These are phyloP conservation scores for Cyrtorhinus lividipennis DNA, from an alignment of 1,140 invertebrate species.

Conservation along the genomic window DNA sequence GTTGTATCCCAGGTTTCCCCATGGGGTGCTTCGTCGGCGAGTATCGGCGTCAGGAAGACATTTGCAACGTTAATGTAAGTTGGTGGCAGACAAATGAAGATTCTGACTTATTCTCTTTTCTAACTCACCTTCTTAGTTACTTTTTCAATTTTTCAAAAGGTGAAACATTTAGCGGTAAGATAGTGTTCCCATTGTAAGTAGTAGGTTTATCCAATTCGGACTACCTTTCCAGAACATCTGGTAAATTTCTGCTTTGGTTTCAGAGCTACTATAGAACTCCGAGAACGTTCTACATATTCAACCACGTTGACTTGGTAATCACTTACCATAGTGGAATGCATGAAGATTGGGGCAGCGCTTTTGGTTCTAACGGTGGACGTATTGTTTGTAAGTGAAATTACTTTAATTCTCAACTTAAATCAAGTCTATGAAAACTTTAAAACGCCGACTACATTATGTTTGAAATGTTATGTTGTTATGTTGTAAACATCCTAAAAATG, in stretches of 20 bases:
- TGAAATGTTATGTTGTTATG: no score
- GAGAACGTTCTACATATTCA: constrained; percentile 81
- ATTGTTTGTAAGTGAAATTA: constrained; percentile 53
- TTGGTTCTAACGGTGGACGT: constrained; percentile 65
- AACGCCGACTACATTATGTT: neutral
- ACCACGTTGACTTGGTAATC: constrained; percentile 88
- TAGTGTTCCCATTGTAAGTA: no score
- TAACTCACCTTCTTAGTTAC: no score
- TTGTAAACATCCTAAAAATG: no score
- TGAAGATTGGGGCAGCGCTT: constrained; percentile 69
- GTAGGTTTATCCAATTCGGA: no score
- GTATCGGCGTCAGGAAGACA: constrained; percentile 39
- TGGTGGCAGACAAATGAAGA: no score
- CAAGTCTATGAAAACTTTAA: neutral
- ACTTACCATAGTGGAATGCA: constrained; percentile 76
- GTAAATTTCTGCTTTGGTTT: no score
- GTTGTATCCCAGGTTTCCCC: constrained; percentile 90
- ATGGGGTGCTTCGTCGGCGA: constrained; percentile 85
- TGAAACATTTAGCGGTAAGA: no score
- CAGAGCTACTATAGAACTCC: constrained; percentile 20
- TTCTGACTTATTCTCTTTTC: no score
- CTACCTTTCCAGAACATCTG: no score
- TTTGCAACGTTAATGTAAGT: constrained; percentile 42
- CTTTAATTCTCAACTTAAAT: neutral
- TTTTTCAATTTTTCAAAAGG: no score